A percentile compares a stretch with the other conserved stretches of the same genome.
phyloP scores from a whole-genome alignment of 2,888 invertebrate genomes.

The Alentia gelatinosa region DNA sequence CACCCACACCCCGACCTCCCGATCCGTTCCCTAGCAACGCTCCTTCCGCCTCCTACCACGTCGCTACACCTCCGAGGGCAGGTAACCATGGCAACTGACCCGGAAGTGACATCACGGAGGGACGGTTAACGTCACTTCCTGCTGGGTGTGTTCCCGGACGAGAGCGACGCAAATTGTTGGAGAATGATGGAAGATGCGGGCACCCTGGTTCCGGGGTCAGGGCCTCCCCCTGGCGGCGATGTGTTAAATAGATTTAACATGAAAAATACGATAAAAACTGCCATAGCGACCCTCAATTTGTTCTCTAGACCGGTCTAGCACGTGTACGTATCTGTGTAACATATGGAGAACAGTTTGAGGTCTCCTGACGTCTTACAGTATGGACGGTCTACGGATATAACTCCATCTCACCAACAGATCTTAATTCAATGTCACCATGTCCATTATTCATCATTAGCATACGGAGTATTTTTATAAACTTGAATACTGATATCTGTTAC shows the following conservation, averaged over 20 bases:
- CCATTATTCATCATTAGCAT: too few species aligned
- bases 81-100: neutral
- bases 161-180: conserved; percentile 2
- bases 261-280: too few species aligned
- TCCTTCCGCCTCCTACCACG: neutral
- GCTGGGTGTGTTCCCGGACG: neutral
- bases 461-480: too few species aligned
- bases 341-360: neutral
- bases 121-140: conserved; percentile 32
- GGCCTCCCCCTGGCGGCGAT: neutral
- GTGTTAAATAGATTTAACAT: neutral
- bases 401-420: too few species aligned
- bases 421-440: too few species aligned
- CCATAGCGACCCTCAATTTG: too few species aligned
- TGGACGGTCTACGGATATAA: too few species aligned
- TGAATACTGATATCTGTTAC: too few species aligned
- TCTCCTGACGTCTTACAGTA: too few species aligned
- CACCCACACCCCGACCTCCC: neutral
- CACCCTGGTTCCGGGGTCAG: neutral
- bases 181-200: conserved; percentile 30
- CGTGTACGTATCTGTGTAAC: neutral
- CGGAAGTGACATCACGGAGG: conserved; percentile 34
- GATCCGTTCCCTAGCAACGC: neutral
- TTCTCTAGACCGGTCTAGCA: neutral
- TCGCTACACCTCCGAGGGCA: neutral